phyloP scores from a whole-genome alignment of 2,888 invertebrate genomes.

The Cataglyphis livida region DNA sequence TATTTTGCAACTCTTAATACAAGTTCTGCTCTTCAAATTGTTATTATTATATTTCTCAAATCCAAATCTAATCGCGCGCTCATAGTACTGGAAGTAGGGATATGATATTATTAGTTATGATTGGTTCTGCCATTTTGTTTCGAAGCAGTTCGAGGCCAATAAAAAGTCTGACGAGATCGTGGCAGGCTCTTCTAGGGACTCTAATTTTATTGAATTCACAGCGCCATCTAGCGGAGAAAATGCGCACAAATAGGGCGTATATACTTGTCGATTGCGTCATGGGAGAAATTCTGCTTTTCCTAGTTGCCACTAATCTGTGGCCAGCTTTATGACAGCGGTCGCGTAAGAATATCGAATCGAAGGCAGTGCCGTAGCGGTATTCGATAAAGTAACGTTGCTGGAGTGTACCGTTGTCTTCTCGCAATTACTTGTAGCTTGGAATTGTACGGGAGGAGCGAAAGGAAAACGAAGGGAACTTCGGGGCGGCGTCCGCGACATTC shows the following conservation, averaged over 20 bases:
- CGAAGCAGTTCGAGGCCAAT: no score
- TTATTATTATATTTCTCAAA: no score
- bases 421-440: background rate
- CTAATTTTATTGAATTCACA: background rate
- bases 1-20: no score
- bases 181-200: no score
- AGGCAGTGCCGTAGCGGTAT: constrained; percentile 70
- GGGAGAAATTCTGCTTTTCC: constrained; percentile 80
- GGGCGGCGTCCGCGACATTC: constrained; percentile 32
- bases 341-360: constrained; percentile 77
- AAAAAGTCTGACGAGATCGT: no score
- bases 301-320: constrained; percentile 56
- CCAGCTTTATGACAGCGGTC: constrained; percentile 76
- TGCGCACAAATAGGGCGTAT: constrained; percentile 67
- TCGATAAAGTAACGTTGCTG: constrained; percentile 34
- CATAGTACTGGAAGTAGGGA: no score
- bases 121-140: no score
- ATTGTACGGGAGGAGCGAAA: constrained; percentile 9
- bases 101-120: no score
- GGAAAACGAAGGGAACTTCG: background rate
- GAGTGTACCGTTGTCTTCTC: constrained; percentile 47
- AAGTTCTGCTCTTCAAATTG: no score
- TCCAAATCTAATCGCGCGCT: no score
- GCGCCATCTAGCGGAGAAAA: constrained; percentile 73
- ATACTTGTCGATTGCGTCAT: constrained; percentile 81